These are phyloP conservation scores for Coranthus polyacanthus DNA, from an alignment of 2,797 vertebrate species.

Conservation along the genomic window DNA sequence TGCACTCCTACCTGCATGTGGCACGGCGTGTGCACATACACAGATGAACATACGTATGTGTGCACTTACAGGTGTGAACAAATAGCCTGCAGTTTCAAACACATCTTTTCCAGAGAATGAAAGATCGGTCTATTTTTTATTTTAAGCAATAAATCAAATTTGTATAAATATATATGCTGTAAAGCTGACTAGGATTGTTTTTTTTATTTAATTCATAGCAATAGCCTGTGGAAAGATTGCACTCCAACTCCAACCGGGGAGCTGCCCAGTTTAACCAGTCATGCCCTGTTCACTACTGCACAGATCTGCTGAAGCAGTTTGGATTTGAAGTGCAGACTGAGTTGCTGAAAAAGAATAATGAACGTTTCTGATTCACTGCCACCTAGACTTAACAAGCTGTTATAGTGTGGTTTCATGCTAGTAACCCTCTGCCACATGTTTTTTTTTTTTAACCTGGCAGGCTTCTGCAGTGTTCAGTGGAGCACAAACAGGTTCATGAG, in stretches of 20 bases:
- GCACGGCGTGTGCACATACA: background rate
- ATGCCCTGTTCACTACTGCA: conserved; percentile 37
- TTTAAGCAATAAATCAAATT: conserved; percentile 23
- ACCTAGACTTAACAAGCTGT: conserved; percentile 29
- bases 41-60: background rate
- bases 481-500: background rate
- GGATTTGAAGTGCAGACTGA: conserved; percentile 35
- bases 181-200: conserved; percentile 20
- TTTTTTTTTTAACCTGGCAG: conserved; percentile 8
- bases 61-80: conserved; percentile 24
- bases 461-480: conserved; percentile 4
- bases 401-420: conserved; percentile 17
- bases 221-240: conserved; percentile 41
- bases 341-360: conserved; percentile 26
- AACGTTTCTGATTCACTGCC: conserved; percentile 31
- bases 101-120: conserved; percentile 25
- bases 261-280: conserved; percentile 55
- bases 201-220: conserved; percentile 28
- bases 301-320: conserved; percentile 35
- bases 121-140: conserved; percentile 1
- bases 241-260: conserved; percentile 37
- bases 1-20: background rate
- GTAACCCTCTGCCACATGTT: conserved; percentile 19
- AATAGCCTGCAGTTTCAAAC: conserved; percentile 22
- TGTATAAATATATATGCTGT: conserved; percentile 20